A percentile compares a stretch with the other conserved stretches of the same genome.
Conservation (phyloP, 2,113 vertebrate genomes). For the Vidua macroura region DNA sequence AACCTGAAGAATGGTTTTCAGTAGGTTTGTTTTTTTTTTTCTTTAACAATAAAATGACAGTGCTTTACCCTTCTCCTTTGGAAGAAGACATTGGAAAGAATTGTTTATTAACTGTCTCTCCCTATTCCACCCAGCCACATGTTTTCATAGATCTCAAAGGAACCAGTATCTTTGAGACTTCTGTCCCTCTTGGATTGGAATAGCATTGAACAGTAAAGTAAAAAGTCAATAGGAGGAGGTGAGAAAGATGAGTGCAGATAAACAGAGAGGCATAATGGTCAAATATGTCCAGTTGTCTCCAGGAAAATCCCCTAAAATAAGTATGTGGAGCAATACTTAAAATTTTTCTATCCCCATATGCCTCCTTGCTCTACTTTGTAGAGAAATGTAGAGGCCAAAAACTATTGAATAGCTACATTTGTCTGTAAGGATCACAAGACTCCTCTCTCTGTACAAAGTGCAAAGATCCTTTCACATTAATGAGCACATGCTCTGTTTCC, state of each 20-base stretch:
- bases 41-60: not conserved
- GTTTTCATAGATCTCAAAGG: not conserved
- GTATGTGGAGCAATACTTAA: not conserved
- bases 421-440: not conserved
- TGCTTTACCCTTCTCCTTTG: not conserved
- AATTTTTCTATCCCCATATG: not conserved
- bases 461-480: not conserved
- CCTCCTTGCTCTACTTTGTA: not conserved
- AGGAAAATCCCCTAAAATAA: not conserved
- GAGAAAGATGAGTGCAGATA: not conserved
- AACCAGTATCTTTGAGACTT: not conserved
- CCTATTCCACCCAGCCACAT: not conserved
- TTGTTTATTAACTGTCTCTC: not conserved
- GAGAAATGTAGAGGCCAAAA: not conserved
- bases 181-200: not conserved
- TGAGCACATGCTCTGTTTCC: fast-evolving
- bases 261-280: not conserved
- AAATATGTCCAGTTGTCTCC: not conserved
- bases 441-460: not conserved
- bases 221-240: not conserved
- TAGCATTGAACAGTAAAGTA: not conserved
- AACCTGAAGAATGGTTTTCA: not conserved
- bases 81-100: not conserved
- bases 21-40: not conserved
- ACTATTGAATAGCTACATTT: not conserved